These are phyloP conservation scores for Drosophila subobscura DNA, from an alignment of 1,140 invertebrate genomes.

Conservation along the genomic window DNA sequence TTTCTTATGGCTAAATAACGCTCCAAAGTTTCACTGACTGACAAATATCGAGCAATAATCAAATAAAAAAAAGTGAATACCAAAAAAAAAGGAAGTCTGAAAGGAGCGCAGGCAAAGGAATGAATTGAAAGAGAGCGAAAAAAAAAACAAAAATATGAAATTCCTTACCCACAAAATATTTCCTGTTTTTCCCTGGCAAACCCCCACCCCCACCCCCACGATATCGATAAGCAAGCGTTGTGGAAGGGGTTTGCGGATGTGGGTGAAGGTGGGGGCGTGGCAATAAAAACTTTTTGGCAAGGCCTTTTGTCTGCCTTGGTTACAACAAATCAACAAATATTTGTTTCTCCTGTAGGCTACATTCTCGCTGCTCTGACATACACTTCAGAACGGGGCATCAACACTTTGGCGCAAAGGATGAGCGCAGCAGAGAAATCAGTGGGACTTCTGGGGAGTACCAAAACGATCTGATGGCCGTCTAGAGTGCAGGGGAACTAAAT, in stretches of 20 bases:
- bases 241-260: slow-evolving; percentile 14
- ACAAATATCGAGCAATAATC: slow-evolving; percentile 60
- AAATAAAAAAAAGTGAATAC: slow-evolving; percentile 38
- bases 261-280: not conserved
- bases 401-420: slow-evolving; percentile 28
- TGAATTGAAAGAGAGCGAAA: slow-evolving; percentile 21
- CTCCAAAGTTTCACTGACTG: slow-evolving; percentile 73
- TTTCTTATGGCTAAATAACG: slow-evolving; percentile 81
- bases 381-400: slow-evolving; percentile 9
- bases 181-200: slow-evolving; percentile 18
- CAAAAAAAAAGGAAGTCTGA: slow-evolving; percentile 37
- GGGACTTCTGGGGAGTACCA: no score
- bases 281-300: slow-evolving; percentile 68
- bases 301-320: slow-evolving; percentile 56
- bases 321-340: slow-evolving; percentile 75
- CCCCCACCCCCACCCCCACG: not conserved
- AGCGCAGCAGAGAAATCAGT: not conserved
- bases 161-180: slow-evolving; percentile 41
- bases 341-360: slow-evolving; percentile 39
- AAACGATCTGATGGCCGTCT: no score
- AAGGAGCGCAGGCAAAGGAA: not conserved
- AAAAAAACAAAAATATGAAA: slow-evolving; percentile 47
- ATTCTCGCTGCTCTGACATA: slow-evolving; percentile 12
- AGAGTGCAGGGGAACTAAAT: no score
- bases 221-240: slow-evolving; percentile 62